A percentile compares a stretch with the other conserved stretches of the same genome.
These are phyloP conservation scores for Lepisosteus oculatus DNA, from an alignment of 2,113 vertebrate genomes.

Conservation along the genomic window DNA sequence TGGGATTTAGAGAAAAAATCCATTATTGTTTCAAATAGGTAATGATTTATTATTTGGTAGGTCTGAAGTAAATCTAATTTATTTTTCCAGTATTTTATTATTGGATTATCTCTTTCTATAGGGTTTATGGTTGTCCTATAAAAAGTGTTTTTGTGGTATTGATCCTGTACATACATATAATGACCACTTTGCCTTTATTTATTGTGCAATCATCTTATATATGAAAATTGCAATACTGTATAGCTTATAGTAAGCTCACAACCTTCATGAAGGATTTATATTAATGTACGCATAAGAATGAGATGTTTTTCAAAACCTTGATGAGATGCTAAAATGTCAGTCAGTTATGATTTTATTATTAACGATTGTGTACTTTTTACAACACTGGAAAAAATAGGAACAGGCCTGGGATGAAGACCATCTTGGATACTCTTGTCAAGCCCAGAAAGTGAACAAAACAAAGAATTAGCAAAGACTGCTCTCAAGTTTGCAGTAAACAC, in stretches of 20 bases:
- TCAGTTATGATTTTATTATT: too few relatives aligned
- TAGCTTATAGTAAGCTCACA: background rate
- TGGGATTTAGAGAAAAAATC: conserved; percentile 65
- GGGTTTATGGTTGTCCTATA: background rate
- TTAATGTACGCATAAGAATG: background rate
- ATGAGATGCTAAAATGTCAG: too few relatives aligned
- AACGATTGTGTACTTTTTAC: too few relatives aligned
- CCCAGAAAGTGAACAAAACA: too few relatives aligned
- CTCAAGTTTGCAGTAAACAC: background rate
- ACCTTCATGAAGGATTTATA: background rate
- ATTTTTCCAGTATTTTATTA: conserved; percentile 56
- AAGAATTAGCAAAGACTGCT: background rate
- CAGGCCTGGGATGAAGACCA: too few relatives aligned
- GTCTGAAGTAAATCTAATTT: conserved; percentile 72
- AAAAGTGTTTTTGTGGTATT: background rate
- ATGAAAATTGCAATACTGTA: background rate
- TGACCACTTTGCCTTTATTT: background rate
- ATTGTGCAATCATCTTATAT: background rate
- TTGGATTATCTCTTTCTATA: conserved; percentile 11
- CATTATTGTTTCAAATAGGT: conserved; percentile 85
- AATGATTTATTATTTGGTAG: conserved; percentile 70
- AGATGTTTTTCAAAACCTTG: background rate
- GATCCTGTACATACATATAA: background rate
- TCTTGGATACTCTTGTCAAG: background rate
- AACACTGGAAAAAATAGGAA: too few relatives aligned